Percentiles rank a stretch among this genome's conserved stretches.
phyloP scores from a whole-genome alignment of 2,888 invertebrate genomes.

The Luperina nickerlii region DNA sequence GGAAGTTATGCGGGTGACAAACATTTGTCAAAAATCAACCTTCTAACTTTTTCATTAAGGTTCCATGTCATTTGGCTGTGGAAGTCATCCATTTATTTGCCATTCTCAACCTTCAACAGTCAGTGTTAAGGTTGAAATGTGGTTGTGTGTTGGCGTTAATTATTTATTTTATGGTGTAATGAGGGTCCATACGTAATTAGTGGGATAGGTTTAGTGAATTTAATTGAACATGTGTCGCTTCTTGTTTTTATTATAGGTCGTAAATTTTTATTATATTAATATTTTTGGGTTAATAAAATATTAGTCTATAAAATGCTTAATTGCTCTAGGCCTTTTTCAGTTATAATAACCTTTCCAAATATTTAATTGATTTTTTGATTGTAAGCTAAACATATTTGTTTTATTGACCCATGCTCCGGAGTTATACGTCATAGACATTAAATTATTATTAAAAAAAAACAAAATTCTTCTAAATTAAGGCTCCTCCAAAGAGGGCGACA shows the following conservation, averaged over 20 bases:
- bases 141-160: conserved; percentile 11
- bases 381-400: background rate
- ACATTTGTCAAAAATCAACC: conserved; percentile 8
- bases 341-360: background rate
- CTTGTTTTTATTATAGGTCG: conserved; percentile 35
- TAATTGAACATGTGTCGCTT: conserved; percentile 59
- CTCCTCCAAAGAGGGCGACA: too few relatives aligned
- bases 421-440: too few relatives aligned
- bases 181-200: conserved; percentile 54
- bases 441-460: too few relatives aligned
- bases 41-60: rapidly evolving
- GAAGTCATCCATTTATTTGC: background rate
- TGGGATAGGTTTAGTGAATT: conserved; percentile 55
- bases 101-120: background rate
- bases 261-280: conserved; percentile 51
- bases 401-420: background rate
- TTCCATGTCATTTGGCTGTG: background rate
- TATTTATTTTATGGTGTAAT: conserved; percentile 64
- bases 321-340: background rate
- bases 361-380: background rate
- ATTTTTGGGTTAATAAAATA: conserved; percentile 40
- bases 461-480: too few relatives aligned
- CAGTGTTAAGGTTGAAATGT: rapidly evolving
- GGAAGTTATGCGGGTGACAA: conserved; percentile 51
- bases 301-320: background rate